Conservation (phyloP, 2,888 invertebrate species). For the Nudaria mundana region DNA sequence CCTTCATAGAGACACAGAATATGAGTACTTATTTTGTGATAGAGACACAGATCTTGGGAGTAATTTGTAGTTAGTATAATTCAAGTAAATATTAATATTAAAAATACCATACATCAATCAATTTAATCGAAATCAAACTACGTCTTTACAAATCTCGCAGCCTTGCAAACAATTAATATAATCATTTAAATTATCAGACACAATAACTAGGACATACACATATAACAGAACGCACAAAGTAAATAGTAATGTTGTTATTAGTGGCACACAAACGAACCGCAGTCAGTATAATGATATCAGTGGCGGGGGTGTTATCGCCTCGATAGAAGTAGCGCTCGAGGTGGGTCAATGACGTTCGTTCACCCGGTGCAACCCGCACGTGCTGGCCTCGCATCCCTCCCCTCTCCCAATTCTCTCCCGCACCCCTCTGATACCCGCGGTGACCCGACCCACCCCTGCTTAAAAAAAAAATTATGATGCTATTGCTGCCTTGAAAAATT, state of each 20-base stretch:
- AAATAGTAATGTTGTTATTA: constrained; percentile 23
- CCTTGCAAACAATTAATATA: constrained; percentile 31
- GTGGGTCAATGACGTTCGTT: constrained; percentile 80
- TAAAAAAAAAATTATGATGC: too few species aligned
- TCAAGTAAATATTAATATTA: too few species aligned
- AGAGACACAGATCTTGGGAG: too few species aligned
- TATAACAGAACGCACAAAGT: constrained; percentile 28
- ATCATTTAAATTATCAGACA: constrained; percentile 41
- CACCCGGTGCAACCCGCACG: constrained; percentile 74
- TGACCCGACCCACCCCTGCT: constrained; percentile 24
- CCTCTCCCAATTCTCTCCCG: constrained; percentile 14
- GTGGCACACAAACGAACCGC: constrained; percentile 33
- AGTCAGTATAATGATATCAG: constrained; percentile 39
- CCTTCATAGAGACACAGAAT: too few species aligned
- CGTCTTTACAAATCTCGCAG: constrained; percentile 2
- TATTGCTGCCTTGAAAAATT: constrained; percentile 30
- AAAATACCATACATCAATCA: too few species aligned
- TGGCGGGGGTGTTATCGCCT: constrained; percentile 70
- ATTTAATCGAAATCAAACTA: too few species aligned
- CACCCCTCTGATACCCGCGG: constrained; percentile 14
- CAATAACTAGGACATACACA: constrained; percentile 33
- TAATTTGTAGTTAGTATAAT: too few species aligned
- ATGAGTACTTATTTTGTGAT: too few species aligned
- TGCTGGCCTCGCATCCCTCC: constrained; percentile 61
- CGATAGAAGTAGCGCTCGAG: constrained; percentile 67